phyloP scores from a whole-genome alignment of 1,140 invertebrate species.

The Dendroctonus valens region DNA sequence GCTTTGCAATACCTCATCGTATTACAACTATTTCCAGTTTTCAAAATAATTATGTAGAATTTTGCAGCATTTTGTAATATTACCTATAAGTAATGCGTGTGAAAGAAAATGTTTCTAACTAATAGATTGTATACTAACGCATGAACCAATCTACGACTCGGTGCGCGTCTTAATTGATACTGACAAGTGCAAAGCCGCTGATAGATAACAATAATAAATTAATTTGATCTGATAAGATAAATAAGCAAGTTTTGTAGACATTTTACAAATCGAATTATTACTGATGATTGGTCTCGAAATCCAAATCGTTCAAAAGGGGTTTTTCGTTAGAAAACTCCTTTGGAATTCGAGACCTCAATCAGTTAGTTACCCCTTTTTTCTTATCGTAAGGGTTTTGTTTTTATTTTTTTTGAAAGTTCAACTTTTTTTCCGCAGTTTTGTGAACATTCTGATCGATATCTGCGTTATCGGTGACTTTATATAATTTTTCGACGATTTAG shows the following conservation, averaged over 20 bases:
- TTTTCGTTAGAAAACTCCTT: conserved; percentile 26
- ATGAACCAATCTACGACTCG: not conserved
- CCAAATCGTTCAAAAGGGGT: conserved; percentile 29
- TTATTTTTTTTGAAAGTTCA: conserved; percentile 4
- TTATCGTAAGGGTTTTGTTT: conserved; percentile 36
- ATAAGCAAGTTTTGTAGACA: conserved; percentile 28
- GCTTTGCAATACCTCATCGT: no score
- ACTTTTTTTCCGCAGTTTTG: conserved; percentile 10
- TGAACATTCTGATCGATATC: conserved; percentile 22
- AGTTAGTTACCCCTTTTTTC: conserved; percentile 39
- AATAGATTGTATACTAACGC: no score
- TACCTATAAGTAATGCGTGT: no score
- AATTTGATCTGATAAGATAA: conserved; percentile 24
- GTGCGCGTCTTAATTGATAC: conserved; percentile 10
- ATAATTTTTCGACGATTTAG: not conserved
- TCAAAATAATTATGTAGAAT: no score
- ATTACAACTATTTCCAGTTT: no score
- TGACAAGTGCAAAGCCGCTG: conserved; percentile 9
- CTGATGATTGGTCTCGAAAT: conserved; percentile 43
- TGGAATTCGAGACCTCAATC: conserved; percentile 47
- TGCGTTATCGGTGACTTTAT: conserved; percentile 22
- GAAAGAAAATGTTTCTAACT: no score
- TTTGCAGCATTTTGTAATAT: no score
- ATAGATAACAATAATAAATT: conserved; percentile 24
- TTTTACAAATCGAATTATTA: conserved; percentile 33